These are phyloP conservation scores for Cryptus viduatorius DNA, from an alignment of 2,888 invertebrate species.

Conservation along the genomic window DNA sequence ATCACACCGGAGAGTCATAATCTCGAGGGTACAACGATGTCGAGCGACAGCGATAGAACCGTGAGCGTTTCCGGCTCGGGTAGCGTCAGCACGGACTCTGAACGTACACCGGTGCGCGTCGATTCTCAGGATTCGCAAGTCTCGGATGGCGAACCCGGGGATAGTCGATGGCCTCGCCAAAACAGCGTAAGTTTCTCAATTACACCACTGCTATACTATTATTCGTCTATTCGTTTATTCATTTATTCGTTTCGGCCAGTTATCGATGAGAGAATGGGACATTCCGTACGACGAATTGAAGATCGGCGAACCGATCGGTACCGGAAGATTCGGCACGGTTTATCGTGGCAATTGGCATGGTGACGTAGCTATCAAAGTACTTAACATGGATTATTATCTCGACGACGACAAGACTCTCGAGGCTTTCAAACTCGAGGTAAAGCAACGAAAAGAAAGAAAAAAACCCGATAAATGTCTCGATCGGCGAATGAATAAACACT, in stretches of 20 bases:
- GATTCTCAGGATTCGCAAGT: constrained; percentile 94
- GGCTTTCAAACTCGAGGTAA: constrained; percentile 96
- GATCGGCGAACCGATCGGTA: constrained; percentile 94
- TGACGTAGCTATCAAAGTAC: constrained; percentile 97
- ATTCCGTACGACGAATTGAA: constrained; percentile 98
- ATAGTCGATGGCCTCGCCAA: constrained; percentile 91
- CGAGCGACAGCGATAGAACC: constrained; percentile 90
- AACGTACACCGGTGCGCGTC: constrained; percentile 91
- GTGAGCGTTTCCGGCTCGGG: constrained; percentile 90
- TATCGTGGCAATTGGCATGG: constrained; percentile 99
- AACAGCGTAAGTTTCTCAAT: constrained; percentile 94
- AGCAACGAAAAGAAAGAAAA: not conserved
- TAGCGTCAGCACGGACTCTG: constrained; percentile 93
- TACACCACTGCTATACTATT: too few relatives aligned
- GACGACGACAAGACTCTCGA: constrained; percentile 95
- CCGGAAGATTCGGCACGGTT: constrained; percentile 97
- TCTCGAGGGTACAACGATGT: constrained; percentile 86
- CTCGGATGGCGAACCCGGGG: constrained; percentile 87
- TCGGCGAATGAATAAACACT: not conserved
- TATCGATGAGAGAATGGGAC: constrained; percentile 98
- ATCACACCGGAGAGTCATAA: constrained; percentile 87
- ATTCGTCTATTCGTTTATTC: too few relatives aligned
- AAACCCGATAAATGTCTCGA: too few relatives aligned
- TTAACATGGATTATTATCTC: constrained; percentile 96
- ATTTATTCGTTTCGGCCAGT: constrained; percentile 85